phyloP scores from a whole-genome alignment of 2,888 invertebrate genomes.

The Lasius fuliginosus region DNA sequence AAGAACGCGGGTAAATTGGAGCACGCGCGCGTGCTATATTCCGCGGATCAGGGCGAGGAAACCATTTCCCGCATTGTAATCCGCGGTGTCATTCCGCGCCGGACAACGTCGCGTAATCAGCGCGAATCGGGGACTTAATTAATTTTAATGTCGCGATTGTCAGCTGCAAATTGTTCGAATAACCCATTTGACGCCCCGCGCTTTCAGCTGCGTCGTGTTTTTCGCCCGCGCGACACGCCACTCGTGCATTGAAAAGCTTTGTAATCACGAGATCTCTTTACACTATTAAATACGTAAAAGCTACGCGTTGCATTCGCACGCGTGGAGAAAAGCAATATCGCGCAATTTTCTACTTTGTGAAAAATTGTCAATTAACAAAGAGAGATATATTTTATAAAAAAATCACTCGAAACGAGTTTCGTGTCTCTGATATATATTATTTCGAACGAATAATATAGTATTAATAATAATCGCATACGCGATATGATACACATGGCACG shows the following conservation, averaged over 20 bases:
- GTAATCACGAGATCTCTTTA: not conserved
- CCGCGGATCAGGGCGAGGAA: not conserved
- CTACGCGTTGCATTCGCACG: not conserved
- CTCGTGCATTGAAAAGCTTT: conserved; percentile 4
- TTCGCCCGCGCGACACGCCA: not conserved
- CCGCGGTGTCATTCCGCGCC: conserved; percentile 9
- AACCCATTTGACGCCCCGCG: conserved; percentile 4
- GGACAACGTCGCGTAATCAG: conserved; percentile 11
- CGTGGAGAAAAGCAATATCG: not conserved
- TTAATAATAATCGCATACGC: not conserved
- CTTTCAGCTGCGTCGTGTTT: not conserved
- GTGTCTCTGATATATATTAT: not conserved
- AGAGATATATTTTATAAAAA: not conserved
- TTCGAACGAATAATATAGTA: not conserved
- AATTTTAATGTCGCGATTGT: conserved; percentile 42
- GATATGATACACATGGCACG: not conserved
- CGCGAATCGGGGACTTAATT: conserved; percentile 23
- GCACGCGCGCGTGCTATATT: not conserved
- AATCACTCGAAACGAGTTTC: not conserved
- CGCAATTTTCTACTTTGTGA: not conserved
- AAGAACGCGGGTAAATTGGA: not conserved
- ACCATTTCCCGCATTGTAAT: conserved; percentile 22
- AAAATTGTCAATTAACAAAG: not conserved
- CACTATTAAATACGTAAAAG: not conserved
- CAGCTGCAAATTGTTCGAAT: conserved; percentile 15